Base-by-base conservation (phyloP, 2,797 vertebrate species). In the Myiotriccus ornatus region DNA sequence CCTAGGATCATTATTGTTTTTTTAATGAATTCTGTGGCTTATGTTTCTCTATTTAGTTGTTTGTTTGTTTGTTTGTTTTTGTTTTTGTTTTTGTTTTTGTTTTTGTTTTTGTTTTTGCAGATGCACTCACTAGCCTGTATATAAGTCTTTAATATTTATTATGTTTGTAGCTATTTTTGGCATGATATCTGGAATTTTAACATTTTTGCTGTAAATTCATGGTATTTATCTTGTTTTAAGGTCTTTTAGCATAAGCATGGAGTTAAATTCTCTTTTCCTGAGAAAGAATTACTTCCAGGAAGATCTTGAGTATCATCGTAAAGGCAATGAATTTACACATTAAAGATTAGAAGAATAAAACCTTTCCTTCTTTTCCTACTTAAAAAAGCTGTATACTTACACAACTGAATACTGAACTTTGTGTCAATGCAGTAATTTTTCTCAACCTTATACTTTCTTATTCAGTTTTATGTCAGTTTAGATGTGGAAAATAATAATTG, bases 1-100 rank as follows among this genome's bases (percentile, higher is more conserved):
- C 2, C 4, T 37, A 39, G 30, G 71, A 69, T 87, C 7, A 55
- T 47, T 16, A n/a, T 8, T 7, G 1, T 0, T 0, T 65, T 65
- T 84, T 60, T 69, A 2, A 55, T 75, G 1, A 79, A 76, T 50
- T 18, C 22, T 59, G 9, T 67, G 27, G 28, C 21, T 90, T 84
- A 5, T 37, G 25, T 79, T 81, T 83, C 20, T 90, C 12, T 43
- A 3, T 64, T 70, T 50, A 13, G 1, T 22, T 25, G 19, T 78
- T 53, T 4, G 10, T 37, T 69, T 80, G n/a, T n/a, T n/a, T n/a
- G n/a, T n/a, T n/a, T n/a, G n/a, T 25, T 21, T 78, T 53, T 4
- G 10, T 37, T 69, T 80, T 78, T 78, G 3, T 25, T 21, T 78
- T 53, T 4, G 10, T 37, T 69, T 80, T 78, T 78, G 3, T 25